Evolutionary conservation across 2,888 invertebrate genomes (phyloP).

Genomic region (Phalera bucephala): DNA sequence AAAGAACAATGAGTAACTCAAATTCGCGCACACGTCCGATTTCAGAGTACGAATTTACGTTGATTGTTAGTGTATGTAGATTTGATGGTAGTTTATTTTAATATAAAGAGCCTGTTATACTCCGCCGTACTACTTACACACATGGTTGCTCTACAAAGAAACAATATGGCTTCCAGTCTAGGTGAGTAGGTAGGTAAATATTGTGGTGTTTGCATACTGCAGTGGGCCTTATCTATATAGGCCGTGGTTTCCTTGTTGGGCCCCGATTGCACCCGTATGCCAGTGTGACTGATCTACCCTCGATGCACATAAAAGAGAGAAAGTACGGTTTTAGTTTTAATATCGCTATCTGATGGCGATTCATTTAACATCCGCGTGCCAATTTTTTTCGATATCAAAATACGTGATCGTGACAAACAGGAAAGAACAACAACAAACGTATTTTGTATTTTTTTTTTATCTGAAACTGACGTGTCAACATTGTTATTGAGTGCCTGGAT

Average conservation of each 20-base stretch:
- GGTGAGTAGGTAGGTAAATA: constrained; percentile 38
- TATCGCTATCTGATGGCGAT: no score
- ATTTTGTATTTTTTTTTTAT: no score
- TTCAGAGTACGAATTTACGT: no score
- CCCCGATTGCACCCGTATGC: constrained; percentile 51
- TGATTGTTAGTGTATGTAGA: no score
- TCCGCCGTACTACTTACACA: no score
- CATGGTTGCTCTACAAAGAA: constrained; percentile 13
- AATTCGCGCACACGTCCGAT: no score
- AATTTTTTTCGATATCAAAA: neutral
- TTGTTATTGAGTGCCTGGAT: no score
- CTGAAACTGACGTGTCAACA: no score
- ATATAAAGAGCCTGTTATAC: no score
- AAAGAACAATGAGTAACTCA: no score
- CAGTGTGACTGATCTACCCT: constrained; percentile 16
- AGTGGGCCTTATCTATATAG: constrained; percentile 69
- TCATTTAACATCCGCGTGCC: no score
- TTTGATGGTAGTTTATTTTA: neutral
- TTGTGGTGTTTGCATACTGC: constrained; percentile 49
- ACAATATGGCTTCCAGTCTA: constrained; percentile 12
- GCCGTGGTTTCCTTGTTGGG: constrained; percentile 70
- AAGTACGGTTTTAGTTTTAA: no score
- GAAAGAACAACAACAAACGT: neutral
- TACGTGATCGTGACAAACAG: neutral
- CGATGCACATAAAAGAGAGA: constrained; percentile 6